Conservation (phyloP, 2,113 vertebrate genomes). For the Indri indri region DNA sequence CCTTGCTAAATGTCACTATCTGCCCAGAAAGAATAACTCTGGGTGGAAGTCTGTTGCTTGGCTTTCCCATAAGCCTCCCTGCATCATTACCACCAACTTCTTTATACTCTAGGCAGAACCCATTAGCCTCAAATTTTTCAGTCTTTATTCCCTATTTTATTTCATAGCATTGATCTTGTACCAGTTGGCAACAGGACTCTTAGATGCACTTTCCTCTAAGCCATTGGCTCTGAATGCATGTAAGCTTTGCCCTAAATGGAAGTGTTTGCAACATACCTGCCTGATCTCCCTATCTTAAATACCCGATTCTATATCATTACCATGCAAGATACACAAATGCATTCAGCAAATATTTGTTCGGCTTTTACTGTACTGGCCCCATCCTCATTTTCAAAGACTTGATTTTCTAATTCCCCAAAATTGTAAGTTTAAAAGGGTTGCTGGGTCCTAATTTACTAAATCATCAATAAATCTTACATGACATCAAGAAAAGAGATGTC, state of each 20-base stretch:
- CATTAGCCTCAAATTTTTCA: not conserved
- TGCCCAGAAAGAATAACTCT: not conserved
- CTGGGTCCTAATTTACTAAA: not conserved
- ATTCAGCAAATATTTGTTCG: not conserved
- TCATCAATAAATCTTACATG: slow-evolving; percentile 30
- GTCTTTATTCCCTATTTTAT: not conserved
- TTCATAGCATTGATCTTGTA: not conserved
- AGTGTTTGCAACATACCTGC: not conserved
- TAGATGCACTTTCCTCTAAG: not conserved
- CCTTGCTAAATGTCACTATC: not conserved
- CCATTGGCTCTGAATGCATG: not conserved
- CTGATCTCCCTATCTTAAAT: not conserved
- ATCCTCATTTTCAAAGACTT: slow-evolving; percentile 1
- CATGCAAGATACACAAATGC: not conserved
- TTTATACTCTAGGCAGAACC: not conserved
- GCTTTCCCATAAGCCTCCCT: not conserved
- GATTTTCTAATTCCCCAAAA: not conserved
- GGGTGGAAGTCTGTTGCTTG: not conserved
- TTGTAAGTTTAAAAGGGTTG: not conserved
- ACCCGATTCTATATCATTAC: not conserved
- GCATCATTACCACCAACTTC: not conserved
- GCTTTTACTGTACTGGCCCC: not conserved
- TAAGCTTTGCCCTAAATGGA: not conserved
- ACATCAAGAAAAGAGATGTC: not conserved
- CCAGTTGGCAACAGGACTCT: not conserved